Evolutionary conservation across 2,113 vertebrate species (phyloP).

Genomic region (Columba janthina): DNA sequence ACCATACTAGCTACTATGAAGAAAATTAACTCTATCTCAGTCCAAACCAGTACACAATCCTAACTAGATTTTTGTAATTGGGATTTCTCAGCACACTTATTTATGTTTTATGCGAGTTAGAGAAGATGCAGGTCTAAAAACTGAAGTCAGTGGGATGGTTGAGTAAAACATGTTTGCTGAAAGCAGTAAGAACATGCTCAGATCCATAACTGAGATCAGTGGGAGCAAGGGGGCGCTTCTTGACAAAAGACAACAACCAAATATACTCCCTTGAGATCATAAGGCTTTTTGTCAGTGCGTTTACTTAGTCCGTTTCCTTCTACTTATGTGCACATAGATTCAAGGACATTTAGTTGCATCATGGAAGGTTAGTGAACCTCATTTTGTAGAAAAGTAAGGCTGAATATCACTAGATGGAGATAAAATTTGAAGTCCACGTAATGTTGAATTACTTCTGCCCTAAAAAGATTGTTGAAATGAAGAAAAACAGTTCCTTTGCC

Average conservation of each 20-base stretch:
- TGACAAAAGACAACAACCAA: neutral
- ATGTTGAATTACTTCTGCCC: neutral
- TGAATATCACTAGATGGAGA: neutral
- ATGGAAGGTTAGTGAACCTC: neutral
- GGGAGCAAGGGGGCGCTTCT: neutral
- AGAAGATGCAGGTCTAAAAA: neutral
- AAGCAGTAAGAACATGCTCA: neutral
- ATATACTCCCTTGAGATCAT: neutral
- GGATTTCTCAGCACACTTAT: neutral
- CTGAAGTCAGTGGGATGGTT: neutral
- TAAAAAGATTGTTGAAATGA: neutral
- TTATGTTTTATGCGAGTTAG: neutral
- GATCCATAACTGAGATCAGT: neutral
- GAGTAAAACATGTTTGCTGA: neutral
- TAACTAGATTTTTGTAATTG: neutral
- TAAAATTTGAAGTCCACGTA: neutral
- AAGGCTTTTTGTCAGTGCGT: neutral
- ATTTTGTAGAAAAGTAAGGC: neutral
- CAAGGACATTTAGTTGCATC: neutral
- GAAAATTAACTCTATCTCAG: no score
- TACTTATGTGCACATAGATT: neutral
- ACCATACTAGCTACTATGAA: no score
- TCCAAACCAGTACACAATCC: neutral
- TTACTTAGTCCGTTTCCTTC: neutral
- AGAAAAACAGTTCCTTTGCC: neutral